A percentile compares a stretch with the other conserved stretches of the same genome.
Conservation (phyloP, 1,140 invertebrate genomes). For the Drosophila kanapiae region DNA sequence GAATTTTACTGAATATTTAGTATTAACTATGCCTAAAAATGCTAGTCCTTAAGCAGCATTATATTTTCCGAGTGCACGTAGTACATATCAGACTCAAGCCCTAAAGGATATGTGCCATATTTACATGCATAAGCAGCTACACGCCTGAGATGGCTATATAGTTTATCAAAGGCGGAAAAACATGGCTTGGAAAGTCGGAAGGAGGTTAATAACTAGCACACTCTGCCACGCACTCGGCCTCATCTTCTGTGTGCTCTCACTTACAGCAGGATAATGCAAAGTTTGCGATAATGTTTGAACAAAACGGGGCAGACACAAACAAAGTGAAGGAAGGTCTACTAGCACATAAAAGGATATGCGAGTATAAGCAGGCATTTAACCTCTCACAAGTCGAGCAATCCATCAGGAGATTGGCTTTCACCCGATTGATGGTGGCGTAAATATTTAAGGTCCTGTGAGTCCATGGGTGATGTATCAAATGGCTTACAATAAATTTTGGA, state of each 20-base stretch:
- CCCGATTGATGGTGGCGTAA: constrained; percentile 18
- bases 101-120: constrained; percentile 21
- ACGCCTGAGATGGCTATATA: constrained; percentile 37
- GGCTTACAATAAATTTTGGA: not conserved
- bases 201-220: constrained; percentile 66
- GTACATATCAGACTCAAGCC: not conserved
- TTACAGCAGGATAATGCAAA: constrained; percentile 50
- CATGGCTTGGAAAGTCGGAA: constrained; percentile 33
- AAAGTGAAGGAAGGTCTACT: constrained; percentile 20
- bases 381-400: constrained; percentile 38
- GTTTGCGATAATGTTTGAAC: constrained; percentile 53
- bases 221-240: constrained; percentile 5
- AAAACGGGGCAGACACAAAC: constrained; percentile 34
- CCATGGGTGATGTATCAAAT: constrained; percentile 9
- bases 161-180: constrained; percentile 45
- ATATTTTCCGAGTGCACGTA: constrained; percentile 8
- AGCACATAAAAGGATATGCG: constrained; percentile 33
- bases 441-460: constrained; percentile 34
- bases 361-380: constrained; percentile 46
- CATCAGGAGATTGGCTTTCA: constrained; percentile 47
- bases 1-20: not conserved
- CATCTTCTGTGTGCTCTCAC: constrained; percentile 9
- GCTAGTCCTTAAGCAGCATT: not conserved
- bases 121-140: constrained; percentile 53
- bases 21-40: constrained; percentile 23